Evolutionary conservation across 2,113 vertebrate species (phyloP), one percentile per base, ranked within the genome.

Genomic region (Meleagris gallopavo): DNA sequence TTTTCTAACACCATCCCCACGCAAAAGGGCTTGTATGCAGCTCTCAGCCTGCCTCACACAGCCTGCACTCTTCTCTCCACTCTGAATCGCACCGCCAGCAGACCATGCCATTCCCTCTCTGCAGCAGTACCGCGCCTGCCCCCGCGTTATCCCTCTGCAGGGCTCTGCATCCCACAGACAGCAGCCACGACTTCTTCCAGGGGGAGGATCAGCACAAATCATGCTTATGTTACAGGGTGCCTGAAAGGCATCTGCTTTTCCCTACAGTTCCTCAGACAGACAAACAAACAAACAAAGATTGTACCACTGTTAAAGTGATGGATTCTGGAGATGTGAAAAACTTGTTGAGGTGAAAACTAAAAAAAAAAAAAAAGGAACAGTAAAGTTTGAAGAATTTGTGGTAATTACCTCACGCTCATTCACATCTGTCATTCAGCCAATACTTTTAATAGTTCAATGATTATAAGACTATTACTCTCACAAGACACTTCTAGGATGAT

Each of bases 341-440:
- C 2, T 32, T 4, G 22, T 75, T 36, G 17, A 0, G 0, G 61
- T 32, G 10, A 45, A 29, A 55, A 34, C 4, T 21, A 16, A 46
- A 83, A 73, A 72, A 6, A 46, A 84, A 61, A 81, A 36, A 6
- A 0, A 50, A 50, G 48, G 57, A 75, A 54, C 6, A 30, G 65
- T 15, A 81, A 55, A 43, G 24, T 36, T 2, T 61, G 61, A 90
- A 82, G n/a, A 75, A 75, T 25, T 13, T 70, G 4, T 57, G 48
- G 25, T 20, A 73, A 52, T 21, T 34, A 29, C 19, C 11, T 61
- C 50, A 57, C 29, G 76, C 40, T 70, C 21, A n/a, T 1, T n/a
- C 20, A 14, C 30, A 76, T 19, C 9, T 58, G 15, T 21, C 22
- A 75, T 30, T 69, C 25, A 77, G 30, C 17, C 64, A 86, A 30